phyloP scores from a whole-genome alignment of 2,113 vertebrate genomes.

The Oreochromis spilurus region DNA sequence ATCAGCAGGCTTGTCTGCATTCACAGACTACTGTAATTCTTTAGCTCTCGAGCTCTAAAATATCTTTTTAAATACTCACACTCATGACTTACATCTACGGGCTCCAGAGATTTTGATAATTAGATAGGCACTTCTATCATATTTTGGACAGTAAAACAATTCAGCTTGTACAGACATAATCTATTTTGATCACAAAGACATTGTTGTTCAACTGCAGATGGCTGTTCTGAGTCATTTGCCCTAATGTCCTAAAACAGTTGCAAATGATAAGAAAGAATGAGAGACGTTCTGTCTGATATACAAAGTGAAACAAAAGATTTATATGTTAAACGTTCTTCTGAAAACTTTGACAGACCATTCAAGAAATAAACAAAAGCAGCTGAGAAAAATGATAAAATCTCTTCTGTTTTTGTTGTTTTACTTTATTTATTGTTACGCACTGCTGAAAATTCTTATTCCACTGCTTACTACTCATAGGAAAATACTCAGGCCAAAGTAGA shows the following conservation, averaged over 20 bases:
- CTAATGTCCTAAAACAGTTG: not conserved
- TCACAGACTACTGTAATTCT: not conserved
- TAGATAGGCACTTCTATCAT: not conserved
- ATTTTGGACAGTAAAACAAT: not conserved
- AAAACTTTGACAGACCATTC: not conserved
- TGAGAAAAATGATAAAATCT: not conserved
- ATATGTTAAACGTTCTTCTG: not conserved
- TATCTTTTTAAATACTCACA: not conserved
- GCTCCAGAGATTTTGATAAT: not conserved
- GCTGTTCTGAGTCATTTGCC: not conserved
- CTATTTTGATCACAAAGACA: not conserved
- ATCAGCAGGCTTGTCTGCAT: not conserved
- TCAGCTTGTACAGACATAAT: not conserved
- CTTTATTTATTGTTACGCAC: not conserved
- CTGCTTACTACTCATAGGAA: not conserved
- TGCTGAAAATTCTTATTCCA: not conserved
- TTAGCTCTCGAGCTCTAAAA: not conserved
- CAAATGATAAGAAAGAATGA: not conserved
- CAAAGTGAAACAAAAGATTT: not conserved
- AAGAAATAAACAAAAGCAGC: not conserved
- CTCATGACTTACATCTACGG: not conserved
- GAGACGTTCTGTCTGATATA: not conserved
- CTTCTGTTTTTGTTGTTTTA: not conserved
- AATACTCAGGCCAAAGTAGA: not conserved
- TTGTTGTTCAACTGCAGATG: not conserved